These are phyloP conservation scores for Percina caprodes DNA, from an alignment of 2,113 vertebrate species.

Conservation along the genomic window DNA sequence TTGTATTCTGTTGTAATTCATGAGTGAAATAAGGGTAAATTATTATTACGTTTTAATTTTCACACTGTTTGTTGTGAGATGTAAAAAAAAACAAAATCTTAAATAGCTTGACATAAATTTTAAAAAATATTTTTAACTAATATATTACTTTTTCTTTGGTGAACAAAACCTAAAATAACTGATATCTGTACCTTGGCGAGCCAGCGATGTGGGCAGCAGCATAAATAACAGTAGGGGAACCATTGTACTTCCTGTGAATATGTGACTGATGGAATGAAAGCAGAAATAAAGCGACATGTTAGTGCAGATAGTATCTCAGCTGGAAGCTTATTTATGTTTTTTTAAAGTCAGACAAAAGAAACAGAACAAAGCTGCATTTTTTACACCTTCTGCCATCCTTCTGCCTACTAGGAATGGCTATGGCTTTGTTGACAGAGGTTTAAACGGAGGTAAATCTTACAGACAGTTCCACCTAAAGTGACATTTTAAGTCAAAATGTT, in stretches of 20 bases:
- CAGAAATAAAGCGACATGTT: neutral
- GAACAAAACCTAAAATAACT: neutral
- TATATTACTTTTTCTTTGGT: neutral
- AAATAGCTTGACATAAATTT: neutral
- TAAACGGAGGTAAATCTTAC: neutral
- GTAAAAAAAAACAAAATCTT: neutral
- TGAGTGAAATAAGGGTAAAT: no score
- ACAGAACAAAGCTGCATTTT: neutral
- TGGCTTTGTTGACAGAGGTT: neutral
- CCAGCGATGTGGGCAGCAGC: conserved; percentile 26
- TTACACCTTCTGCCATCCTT: neutral
- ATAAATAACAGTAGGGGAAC: conserved; percentile 45
- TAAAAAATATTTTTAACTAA: neutral
- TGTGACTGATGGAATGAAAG: neutral
- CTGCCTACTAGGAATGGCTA: neutral
- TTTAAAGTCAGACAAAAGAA: neutral
- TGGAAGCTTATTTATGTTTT: neutral
- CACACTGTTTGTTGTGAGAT: neutral
- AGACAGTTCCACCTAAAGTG: neutral
- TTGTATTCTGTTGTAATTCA: neutral
- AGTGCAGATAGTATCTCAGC: neutral
- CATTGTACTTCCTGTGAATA: conserved; percentile 23
- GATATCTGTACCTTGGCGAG: conserved; percentile 10
- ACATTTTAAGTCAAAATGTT: neutral
- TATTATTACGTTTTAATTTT: neutral